Evolutionary conservation across 2,888 invertebrate genomes (phyloP).

Genomic region (Napeogenes sylphis): DNA sequence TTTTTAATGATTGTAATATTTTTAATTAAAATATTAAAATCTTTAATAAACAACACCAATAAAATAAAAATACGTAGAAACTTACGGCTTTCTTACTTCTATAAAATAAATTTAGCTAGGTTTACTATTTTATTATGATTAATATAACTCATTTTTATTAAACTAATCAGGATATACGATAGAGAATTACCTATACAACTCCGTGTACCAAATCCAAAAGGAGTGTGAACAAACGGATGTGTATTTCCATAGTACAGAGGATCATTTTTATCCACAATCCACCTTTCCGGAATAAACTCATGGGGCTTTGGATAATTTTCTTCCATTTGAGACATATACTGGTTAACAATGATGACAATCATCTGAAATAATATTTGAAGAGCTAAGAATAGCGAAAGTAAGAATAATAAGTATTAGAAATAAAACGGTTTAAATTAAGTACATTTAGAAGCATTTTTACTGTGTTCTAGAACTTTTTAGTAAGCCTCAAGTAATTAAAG

Average conservation of each 20-base stretch:
- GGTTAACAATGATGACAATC: constrained; percentile 62
- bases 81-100: no score
- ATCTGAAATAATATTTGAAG: constrained; percentile 34
- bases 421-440: no score
- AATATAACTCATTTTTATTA: not conserved
- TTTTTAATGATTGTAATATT: no score
- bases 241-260: constrained; percentile 61
- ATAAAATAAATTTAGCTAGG: no score
- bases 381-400: not conserved
- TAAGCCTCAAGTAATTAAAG: no score
- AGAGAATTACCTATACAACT: constrained; percentile 79
- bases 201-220: constrained; percentile 82
- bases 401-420: no score
- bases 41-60: not conserved
- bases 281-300: constrained; percentile 86
- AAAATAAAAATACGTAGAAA: not conserved
- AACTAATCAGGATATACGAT: not conserved
- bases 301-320: constrained; percentile 79
- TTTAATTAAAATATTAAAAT: no score
- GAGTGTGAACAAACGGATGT: constrained; percentile 80
- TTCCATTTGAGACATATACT: constrained; percentile 80
- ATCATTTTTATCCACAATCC: constrained; percentile 70
- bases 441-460: no score
- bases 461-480: no score
- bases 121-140: not conserved